These are phyloP conservation scores for Hoplodrina blanda DNA, from an alignment of 2,888 invertebrate species.

Conservation along the genomic window DNA sequence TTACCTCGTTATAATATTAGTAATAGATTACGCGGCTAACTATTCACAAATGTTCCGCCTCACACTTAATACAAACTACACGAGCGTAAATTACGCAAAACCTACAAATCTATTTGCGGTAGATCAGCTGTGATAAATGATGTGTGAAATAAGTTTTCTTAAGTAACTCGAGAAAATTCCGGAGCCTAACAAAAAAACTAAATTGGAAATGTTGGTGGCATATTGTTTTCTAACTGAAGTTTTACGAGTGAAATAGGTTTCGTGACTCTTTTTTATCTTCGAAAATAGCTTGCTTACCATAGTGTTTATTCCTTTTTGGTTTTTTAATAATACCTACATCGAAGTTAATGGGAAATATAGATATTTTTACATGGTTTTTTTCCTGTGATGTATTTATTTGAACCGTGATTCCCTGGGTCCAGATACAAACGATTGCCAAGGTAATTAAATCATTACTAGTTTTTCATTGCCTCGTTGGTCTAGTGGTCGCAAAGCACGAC, in stretches of 20 bases:
- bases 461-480: background rate
- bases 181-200: constrained; percentile 53
- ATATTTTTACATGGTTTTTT: background rate
- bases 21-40: too few relatives aligned
- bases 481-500: too few relatives aligned
- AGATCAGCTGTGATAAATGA: constrained; percentile 56
- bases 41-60: too few relatives aligned
- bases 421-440: background rate
- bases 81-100: constrained; percentile 28
- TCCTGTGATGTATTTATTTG: constrained; percentile 12
- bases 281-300: constrained; percentile 24
- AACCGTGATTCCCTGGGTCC: background rate
- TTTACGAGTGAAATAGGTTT: constrained; percentile 41
- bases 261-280: constrained; percentile 32
- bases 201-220: constrained; percentile 55
- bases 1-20: too few relatives aligned
- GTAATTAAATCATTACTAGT: background rate
- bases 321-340: constrained; percentile 11
- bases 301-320: constrained; percentile 25
- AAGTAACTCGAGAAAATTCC: constrained; percentile 34
- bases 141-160: constrained; percentile 58
- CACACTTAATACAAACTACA: background rate
- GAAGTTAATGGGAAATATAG: constrained; percentile 11
- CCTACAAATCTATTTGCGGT: constrained; percentile 6
- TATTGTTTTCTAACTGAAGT: constrained; percentile 55